These are phyloP conservation scores for Callorhinus ursinus DNA, from an alignment of 2,113 vertebrate species.

Conservation along the genomic window DNA sequence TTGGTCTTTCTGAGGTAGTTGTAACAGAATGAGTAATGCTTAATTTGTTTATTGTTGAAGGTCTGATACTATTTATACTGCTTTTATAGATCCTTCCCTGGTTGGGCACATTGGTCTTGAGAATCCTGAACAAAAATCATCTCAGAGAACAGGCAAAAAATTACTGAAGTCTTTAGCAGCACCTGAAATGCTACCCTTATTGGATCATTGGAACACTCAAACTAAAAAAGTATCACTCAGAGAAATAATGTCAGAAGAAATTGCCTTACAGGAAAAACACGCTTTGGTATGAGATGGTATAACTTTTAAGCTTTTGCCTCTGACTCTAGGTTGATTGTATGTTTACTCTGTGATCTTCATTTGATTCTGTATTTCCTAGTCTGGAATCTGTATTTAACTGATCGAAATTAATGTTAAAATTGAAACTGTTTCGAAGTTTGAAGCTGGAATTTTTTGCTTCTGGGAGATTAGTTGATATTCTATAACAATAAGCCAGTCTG, in stretches of 20 bases:
- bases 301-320: neutral
- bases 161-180: slow-evolving; percentile 77
- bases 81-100: slow-evolving; percentile 81
- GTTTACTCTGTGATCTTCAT: slow-evolving; percentile 40
- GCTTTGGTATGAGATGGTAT: slow-evolving; percentile 88
- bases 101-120: slow-evolving; percentile 76
- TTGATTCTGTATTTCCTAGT: slow-evolving; percentile 37
- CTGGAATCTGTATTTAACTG: slow-evolving; percentile 34
- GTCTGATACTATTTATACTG: slow-evolving; percentile 56
- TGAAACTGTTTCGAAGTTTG: slow-evolving; percentile 31
- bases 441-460: slow-evolving; percentile 40
- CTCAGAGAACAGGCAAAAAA: slow-evolving; percentile 79
- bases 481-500: neutral
- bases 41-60: slow-evolving; percentile 51
- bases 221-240: slow-evolving; percentile 93
- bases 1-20: slow-evolving; percentile 5
- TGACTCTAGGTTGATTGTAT: slow-evolving; percentile 12
- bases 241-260: slow-evolving; percentile 97
- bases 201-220: slow-evolving; percentile 94
- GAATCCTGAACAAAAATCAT: slow-evolving; percentile 78
- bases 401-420: slow-evolving; percentile 50
- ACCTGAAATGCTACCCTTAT: slow-evolving; percentile 85
- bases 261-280: slow-evolving; percentile 91
- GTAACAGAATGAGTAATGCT: slow-evolving; percentile 15
- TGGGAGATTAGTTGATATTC: slow-evolving; percentile 26